Base-by-base conservation (phyloP, 2,888 invertebrate genomes). In the Synergus japonicus region DNA sequence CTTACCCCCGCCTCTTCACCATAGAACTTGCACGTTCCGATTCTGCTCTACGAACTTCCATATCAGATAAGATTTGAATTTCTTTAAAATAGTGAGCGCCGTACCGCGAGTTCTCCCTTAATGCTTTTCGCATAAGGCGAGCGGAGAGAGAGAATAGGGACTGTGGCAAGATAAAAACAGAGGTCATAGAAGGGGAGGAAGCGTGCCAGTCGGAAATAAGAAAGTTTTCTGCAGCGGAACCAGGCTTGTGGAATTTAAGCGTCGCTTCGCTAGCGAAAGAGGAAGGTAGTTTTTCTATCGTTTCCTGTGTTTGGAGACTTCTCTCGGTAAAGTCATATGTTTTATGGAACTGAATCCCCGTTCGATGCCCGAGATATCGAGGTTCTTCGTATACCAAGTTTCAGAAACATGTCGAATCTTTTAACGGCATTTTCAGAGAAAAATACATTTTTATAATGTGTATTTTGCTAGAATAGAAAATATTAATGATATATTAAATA, bases 61-160 rank as follows among this genome's bases (percentile, higher is more conserved):
- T 87, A 89, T 89, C 88, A 86, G 88, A 89, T 89, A 84, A 85
- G 85, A 87, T 88, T 87, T 87, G 86, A 88, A 87, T 87, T 87
- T 86, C 85, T 88, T 86, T 83, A 85, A 87, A 85, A 88, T 85
- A 85, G 83, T 81, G 83, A 81, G 78, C 73, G 81, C 80, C 41
- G 69, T 46, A 54, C 49, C 54, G 76, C 63, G 76, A 76, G 73
- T 63, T 66, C 65, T 60, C 76, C 77, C 69, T 82, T 83, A 83
- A 84, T 77, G 64, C 49, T 67, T 49, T 58, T 44, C 73, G 65
- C 65, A 65, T 60, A 80, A 79, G 77, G 73, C 73, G 22, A 64
- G 67, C 46, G 73, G 60, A 64, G 43, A 22, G 43, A 22, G 58
- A 49, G 67, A 65, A 80, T 44, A 49, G 73, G 73, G 54, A 67